Evolutionary conservation across 2,113 vertebrate species (phyloP).

Genomic region (Elephas maximus): DNA sequence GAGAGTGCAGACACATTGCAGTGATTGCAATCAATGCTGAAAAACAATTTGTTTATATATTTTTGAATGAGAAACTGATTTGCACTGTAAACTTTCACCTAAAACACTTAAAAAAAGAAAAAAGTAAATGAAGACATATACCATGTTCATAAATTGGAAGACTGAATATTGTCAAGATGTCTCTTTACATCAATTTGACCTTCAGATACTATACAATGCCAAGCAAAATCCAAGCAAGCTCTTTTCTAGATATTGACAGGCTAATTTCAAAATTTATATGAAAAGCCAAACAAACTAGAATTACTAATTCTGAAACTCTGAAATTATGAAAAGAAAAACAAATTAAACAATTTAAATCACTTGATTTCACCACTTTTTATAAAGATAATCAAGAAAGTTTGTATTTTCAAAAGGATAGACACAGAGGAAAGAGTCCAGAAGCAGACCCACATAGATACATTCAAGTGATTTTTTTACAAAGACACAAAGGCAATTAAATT

Average conservation of each 20-base stretch:
- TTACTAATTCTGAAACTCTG: neutral
- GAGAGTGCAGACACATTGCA: too few species aligned
- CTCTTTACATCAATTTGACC: neutral
- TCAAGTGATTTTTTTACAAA: too few species aligned
- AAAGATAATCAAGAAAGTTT: neutral
- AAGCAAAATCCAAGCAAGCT: neutral
- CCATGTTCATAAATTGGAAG: too few species aligned
- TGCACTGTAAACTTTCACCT: too few species aligned
- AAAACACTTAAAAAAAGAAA: too few species aligned
- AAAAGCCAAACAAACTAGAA: neutral
- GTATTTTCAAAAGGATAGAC: neutral
- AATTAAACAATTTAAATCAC: neutral
- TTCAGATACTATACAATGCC: neutral
- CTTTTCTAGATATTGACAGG: neutral
- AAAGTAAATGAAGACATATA: too few species aligned
- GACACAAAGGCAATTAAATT: too few species aligned
- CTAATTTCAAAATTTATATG: neutral
- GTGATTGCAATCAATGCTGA: too few species aligned
- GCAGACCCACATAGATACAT: neutral
- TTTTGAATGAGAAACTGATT: too few species aligned
- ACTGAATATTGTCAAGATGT: too few species aligned
- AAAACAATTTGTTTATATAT: too few species aligned
- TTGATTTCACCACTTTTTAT: too few species aligned
- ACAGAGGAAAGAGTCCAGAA: neutral
- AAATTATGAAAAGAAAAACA: neutral